Percentiles rank a stretch among this genome's conserved stretches.
Evolutionary conservation across 2,888 invertebrate species (phyloP).

Genomic region (Elegia similella): DNA sequence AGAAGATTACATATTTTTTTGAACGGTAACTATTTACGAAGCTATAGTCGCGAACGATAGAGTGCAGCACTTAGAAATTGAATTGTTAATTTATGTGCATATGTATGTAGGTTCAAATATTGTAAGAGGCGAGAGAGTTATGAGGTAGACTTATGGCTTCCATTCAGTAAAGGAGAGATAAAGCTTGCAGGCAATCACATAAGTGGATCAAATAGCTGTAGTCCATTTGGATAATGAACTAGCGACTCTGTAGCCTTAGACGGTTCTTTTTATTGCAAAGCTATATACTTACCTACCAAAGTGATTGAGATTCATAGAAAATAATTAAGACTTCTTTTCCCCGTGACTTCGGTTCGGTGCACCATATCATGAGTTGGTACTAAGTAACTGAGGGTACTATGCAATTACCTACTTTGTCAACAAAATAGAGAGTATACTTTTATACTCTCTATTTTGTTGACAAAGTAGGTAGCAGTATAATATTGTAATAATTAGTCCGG

Average conservation of each 20-base stretch:
- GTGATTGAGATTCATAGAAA: conserved; percentile 8
- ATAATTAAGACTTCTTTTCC: too few species aligned
- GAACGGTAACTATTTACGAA: background rate
- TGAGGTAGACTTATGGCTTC: conserved; percentile 78
- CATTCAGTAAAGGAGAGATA: conserved; percentile 77
- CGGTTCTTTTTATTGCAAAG: conserved; percentile 63
- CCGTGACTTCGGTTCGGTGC: too few species aligned
- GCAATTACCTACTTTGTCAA: too few species aligned
- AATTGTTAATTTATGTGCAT: conserved; percentile 57
- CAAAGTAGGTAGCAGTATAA: too few species aligned
- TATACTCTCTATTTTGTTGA: too few species aligned
- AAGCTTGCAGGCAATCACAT: conserved; percentile 81
- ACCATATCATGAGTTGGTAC: too few species aligned
- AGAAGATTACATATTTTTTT: too few species aligned
- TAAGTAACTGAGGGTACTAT: too few species aligned
- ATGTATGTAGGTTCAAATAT: conserved; percentile 62
- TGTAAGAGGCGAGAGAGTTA: conserved; percentile 71
- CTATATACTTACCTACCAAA: conserved; percentile 41
- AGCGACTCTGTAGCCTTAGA: conserved; percentile 63
- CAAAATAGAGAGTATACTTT: too few species aligned
- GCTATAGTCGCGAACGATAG: background rate
- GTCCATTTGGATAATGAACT: conserved; percentile 82
- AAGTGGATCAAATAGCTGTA: conserved; percentile 82
- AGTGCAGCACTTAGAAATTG: conserved; percentile 32
- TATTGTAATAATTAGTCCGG: too few species aligned